Conservation (phyloP, 35 echinoderm and acorn worm genomes). For the Apostichopus californicus region DNA sequence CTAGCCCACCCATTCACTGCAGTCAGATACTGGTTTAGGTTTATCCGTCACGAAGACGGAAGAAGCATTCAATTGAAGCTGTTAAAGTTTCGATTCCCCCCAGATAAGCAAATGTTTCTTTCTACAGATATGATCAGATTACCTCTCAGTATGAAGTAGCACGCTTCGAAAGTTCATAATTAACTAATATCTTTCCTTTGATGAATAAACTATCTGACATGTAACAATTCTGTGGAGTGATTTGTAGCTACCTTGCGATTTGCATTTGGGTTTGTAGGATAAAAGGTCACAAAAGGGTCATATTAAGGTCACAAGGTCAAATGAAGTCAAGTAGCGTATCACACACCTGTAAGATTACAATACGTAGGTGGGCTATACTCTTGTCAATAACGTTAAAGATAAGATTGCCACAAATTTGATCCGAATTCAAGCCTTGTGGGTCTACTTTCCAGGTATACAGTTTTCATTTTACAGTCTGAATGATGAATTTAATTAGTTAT, state of each 20-base stretch:
- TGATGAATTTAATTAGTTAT: too few relatives aligned
- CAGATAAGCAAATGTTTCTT: too few relatives aligned
- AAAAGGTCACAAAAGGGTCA: neutral
- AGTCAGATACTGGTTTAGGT: too few relatives aligned
- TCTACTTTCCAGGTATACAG: neutral
- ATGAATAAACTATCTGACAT: neutral
- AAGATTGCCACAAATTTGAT: neutral
- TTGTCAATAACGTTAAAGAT: neutral
- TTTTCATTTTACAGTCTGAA: too few relatives aligned
- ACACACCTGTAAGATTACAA: neutral
- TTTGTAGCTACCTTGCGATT: neutral
- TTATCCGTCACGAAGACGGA: too few relatives aligned
- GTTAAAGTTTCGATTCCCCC: too few relatives aligned
- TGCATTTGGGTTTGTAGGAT: neutral
- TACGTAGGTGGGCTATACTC: neutral
- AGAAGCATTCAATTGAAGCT: too few relatives aligned
- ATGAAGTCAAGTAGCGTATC: neutral
- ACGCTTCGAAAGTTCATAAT: neutral
- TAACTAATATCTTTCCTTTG: too few relatives aligned
- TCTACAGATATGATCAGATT: too few relatives aligned
- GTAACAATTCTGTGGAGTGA: neutral
- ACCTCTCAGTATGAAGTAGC: neutral
- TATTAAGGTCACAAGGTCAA: neutral
- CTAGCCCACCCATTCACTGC: too few relatives aligned
- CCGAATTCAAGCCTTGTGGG: neutral